Base-by-base conservation (phyloP, 1,140 invertebrate species). In the Nephotettix cincticeps region DNA sequence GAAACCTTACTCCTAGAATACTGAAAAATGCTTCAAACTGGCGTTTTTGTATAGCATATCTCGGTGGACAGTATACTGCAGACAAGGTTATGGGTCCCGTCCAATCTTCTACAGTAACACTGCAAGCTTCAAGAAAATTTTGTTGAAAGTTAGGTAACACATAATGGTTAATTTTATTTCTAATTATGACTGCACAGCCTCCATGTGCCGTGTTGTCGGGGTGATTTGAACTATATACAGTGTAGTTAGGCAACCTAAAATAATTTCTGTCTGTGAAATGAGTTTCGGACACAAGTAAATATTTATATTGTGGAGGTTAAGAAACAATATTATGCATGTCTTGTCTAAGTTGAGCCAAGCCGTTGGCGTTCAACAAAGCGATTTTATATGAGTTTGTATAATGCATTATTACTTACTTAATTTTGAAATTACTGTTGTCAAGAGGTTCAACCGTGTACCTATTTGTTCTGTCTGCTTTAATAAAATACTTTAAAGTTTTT, bases 291-390 rank as follows among this genome's bases (percentile, higher is more conserved):
- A n/a, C 19, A 51, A 51, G 47, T 21, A 51, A 19, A 51, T n/a
- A n/a, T 51, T n/a, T 51, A 51, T 51, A 11, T 17, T 51, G n/a
- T 9, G 47, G 19, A 9, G 6, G n/a, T 19, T 51, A 9, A 51
- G 6, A 51, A 51, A 19, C 14, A 51, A 21, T 21, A n/a, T n/a
- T n/a, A n/a, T 51, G 14, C 6, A 21, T n/a, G 4, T 51, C 14
- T 51, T 51, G 47, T 11, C 21, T n/a, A 51, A 11, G 47, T n/a
- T 51, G 47, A 51, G 47, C 47, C 47, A 51, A 51, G 47, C 47
- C 47, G n/a, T 51, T 51, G 47, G 47, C 21, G 21, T 51, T 51
- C 21, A 6, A 51, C 6, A 17, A 4, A 21, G 14, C 47, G n/a
- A 51, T 51, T 51, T 19, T 19, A 4, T n/a, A n/a, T n/a, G n/a